Evolutionary conservation across 2,797 vertebrate species (phyloP), one percentile per base, ranked within the genome.

Genomic region (Lacerta viridis): DNA sequence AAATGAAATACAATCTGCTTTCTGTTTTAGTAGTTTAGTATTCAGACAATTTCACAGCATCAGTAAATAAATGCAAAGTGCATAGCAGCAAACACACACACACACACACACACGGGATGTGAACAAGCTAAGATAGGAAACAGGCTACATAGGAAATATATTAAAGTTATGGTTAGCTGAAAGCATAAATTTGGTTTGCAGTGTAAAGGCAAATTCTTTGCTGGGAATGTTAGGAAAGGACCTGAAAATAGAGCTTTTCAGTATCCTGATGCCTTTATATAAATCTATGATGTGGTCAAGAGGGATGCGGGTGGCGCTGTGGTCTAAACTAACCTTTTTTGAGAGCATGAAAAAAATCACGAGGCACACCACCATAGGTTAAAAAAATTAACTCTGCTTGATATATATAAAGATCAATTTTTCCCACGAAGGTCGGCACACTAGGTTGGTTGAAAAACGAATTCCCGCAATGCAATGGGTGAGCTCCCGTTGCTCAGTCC

Each of bases 1-100:
- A 83, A 50, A 79, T 39, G 71, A 89, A 88, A 64, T 11, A 74
- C 86, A 33, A 80, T 89, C 2, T 76, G 71, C 90, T 88, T 83
- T 92, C 85, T 61, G 25, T 5, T 89, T 82, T 64, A 76, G 4
- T n/a, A 41, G 36, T 93, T 78, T 86, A 20, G 0, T 86, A 29
- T 55, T 75, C 93, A 84, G 90, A 75, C 43, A 0, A 41, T 83
- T 93, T 89, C 3, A 5, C 25, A 18, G 2, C 11, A 5, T 33
- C 36, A 72, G 5, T 72, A 10, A 84, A n/a, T 10, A 20, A 46
- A 9, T 41, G 36, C n/a, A 72, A n/a, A n/a, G 66, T 50, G 17
- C n/a, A 50, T n/a, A 18, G 66, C 17, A 5, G 9, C 43, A n/a
- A 25, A 25, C 18, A 72, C 17, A 25, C 50, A 50, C 50, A 33